Evolutionary conservation across 2,888 invertebrate genomes (phyloP).

Genomic region (Phyllotreta cruciferae): DNA sequence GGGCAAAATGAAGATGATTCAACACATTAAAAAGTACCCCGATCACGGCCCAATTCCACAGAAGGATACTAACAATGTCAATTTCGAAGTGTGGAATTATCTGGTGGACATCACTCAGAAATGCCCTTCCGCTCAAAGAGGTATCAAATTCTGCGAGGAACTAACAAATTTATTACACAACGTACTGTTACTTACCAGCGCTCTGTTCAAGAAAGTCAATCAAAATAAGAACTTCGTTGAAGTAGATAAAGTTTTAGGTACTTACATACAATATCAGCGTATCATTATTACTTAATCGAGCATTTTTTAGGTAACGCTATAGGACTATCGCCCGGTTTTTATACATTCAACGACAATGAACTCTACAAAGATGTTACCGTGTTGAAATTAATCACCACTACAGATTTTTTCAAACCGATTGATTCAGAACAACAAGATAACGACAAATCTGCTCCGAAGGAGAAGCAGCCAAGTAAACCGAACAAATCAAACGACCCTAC

Average conservation of each 20-base stretch:
- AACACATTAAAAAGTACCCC: constrained; percentile 69
- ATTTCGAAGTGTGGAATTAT: constrained; percentile 57
- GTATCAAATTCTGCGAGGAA: constrained; percentile 55
- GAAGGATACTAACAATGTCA: constrained; percentile 41
- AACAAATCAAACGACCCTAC: no score
- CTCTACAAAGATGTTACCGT: constrained; percentile 54
- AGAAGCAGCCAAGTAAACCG: background rate
- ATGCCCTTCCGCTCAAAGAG: constrained; percentile 49
- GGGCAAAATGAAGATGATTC: constrained; percentile 66
- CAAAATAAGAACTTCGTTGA: constrained; percentile 49
- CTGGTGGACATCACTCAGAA: constrained; percentile 54
- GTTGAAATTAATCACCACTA: constrained; percentile 48
- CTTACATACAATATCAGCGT: background rate
- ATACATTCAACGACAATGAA: constrained; percentile 54
- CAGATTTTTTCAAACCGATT: constrained; percentile 48
- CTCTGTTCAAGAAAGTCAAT: constrained; percentile 52
- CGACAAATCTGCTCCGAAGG: background rate
- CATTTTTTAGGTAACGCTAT: constrained; percentile 44
- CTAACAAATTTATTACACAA: constrained; percentile 54
- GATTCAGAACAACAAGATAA: constrained; percentile 19
- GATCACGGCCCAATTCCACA: constrained; percentile 63
- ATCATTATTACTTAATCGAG: no score
- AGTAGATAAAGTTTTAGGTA: constrained; percentile 52
- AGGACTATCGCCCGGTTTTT: constrained; percentile 54
- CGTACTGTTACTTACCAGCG: constrained; percentile 52